A percentile compares a stretch with the other conserved stretches of the same genome.
Evolutionary conservation across 1,140 invertebrate genomes (phyloP).

Genomic region (Lethrus apterus): DNA sequence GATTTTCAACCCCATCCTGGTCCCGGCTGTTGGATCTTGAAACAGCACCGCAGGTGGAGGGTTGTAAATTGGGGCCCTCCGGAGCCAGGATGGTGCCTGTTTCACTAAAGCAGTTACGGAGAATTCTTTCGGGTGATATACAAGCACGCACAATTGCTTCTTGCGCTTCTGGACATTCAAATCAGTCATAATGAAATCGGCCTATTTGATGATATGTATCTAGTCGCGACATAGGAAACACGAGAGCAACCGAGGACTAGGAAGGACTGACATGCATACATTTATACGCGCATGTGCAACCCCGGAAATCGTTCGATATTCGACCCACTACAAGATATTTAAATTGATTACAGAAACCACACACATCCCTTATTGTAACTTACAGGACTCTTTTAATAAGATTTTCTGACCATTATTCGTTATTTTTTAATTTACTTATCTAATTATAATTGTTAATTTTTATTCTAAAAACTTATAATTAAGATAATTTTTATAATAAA

Average conservation of each 20-base stretch:
- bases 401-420: no score
- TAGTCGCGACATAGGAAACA: slow-evolving; percentile 30
- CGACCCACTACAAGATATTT: slow-evolving; percentile 9
- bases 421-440: no score
- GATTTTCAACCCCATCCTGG: slow-evolving; percentile 17
- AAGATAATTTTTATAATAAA: no score
- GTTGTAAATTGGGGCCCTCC: slow-evolving; percentile 28
- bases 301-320: slow-evolving; percentile 26
- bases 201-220: slow-evolving; percentile 24
- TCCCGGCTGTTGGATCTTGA: slow-evolving; percentile 24
- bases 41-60: slow-evolving; percentile 20
- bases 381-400: no score
- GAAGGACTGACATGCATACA: slow-evolving; percentile 19
- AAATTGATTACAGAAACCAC: slow-evolving; percentile 13
- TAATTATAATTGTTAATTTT: no score
- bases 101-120: slow-evolving; percentile 20
- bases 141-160: slow-evolving; percentile 16
- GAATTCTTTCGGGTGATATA: slow-evolving; percentile 17
- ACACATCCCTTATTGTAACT: not conserved
- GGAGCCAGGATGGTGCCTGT: slow-evolving; percentile 32
- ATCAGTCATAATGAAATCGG: slow-evolving; percentile 33
- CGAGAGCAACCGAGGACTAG: slow-evolving; percentile 6
- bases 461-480: no score
- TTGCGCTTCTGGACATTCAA: slow-evolving; percentile 16
- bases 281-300: slow-evolving; percentile 19